Base-by-base conservation (phyloP, 2,113 vertebrate species). In the Lepisosteus osseus region DNA sequence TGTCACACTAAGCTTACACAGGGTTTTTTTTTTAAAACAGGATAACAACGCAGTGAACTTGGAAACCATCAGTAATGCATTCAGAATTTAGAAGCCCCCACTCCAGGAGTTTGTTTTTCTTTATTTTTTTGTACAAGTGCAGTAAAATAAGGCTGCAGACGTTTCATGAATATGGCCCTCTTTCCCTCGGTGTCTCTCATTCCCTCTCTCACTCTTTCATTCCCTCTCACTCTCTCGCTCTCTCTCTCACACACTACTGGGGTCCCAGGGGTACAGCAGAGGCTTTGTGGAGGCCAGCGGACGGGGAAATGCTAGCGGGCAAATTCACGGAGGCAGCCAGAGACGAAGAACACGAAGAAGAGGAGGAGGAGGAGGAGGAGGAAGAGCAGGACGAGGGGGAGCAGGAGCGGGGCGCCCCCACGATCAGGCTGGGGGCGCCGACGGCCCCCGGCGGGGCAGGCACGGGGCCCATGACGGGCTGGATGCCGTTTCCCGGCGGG, bases 321-420 rank as follows among this genome's bases (percentile, higher is more conserved):
- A 86, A 86, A 88, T 88, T 90, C 86, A 87, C 87, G 89, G 85
- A 84, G 75, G 89, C 78, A 85, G 87, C 84, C 77, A 87, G 71
- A 87, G 83, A 80, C 82, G 88, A 85, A 78, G 83, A 76, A 70
- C 12, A 5, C 14, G 85, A 88, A 73, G 87, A 90, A 61, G 81
- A 85, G n/a, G 86, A 78, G 68, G 82, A 86, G 73, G 80, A 85
- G 63, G 82, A 85, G 15, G 82, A 81, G 2, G 65, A 67, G 15
- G 72, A 72, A 62, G 80, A 82, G 17, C 84, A 71, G 40, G 15
- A 59, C 0, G 43, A 61, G 45, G 84, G 83, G 65, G 85, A 83
- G 54, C 80, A 86, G 47, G 86, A 83, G 76, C 78, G 47, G 47
- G 47, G 47, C 47, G 47, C 8, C 47, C 47, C 47, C 47, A 51